A percentile compares a stretch with the other conserved stretches of the same genome.
These are phyloP conservation scores for Protosalanx chinensis DNA, from an alignment of 2,797 vertebrate genomes.

Conservation along the genomic window DNA sequence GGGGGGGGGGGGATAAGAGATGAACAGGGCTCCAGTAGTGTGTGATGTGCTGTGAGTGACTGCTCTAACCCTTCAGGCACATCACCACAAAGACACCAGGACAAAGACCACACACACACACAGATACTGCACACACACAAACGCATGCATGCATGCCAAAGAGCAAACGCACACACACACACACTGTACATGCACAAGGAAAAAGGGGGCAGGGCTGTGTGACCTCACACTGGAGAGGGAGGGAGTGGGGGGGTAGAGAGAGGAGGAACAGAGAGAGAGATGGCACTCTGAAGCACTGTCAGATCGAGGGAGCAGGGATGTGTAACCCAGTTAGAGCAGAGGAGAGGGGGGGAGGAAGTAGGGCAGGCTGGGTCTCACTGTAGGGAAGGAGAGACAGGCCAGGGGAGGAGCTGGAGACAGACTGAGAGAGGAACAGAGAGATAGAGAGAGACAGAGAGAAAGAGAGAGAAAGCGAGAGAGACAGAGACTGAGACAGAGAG, in stretches of 20 bases:
- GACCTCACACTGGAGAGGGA: not conserved
- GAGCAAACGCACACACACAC: slow-evolving; percentile 16
- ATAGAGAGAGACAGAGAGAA: slow-evolving; percentile 10
- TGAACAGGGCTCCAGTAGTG: not conserved
- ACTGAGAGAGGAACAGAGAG: not conserved
- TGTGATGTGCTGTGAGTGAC: not conserved
- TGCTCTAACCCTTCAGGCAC: not conserved
- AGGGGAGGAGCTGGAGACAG: not conserved
- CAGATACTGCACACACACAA: not conserved
- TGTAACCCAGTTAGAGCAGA: slow-evolving; percentile 27
- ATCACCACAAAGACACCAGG: slow-evolving; percentile 2
- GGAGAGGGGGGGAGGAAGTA: slow-evolving; percentile 23
- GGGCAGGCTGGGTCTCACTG: slow-evolving; percentile 21
- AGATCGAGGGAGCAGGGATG: not conserved
- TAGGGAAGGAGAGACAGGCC: not conserved
- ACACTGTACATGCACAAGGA: not conserved
- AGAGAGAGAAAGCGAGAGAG: not conserved
- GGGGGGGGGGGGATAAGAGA: not conserved
- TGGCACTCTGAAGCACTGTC: slow-evolving; percentile 1
- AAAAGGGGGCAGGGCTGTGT: slow-evolving; percentile 1
- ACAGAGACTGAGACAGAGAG: not conserved
- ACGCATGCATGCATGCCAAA: slow-evolving; percentile 20
- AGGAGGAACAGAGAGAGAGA: slow-evolving; percentile 24
- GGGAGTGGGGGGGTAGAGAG: not conserved
- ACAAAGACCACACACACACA: slow-evolving; percentile 10